Conservation (phyloP, 2,888 invertebrate species). For the Cheilosia urbana region DNA sequence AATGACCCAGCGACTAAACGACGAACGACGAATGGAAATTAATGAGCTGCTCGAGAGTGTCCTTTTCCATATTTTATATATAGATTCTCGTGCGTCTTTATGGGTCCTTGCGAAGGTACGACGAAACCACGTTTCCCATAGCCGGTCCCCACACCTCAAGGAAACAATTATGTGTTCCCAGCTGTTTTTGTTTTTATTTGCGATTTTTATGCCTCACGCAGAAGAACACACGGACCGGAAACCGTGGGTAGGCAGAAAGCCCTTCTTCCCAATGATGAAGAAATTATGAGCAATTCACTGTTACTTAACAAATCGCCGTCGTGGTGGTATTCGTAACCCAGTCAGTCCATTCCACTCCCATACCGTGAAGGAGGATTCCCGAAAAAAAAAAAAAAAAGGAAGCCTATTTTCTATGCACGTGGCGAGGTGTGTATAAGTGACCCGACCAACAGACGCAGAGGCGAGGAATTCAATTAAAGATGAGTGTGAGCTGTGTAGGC, state of each 20-base stretch:
- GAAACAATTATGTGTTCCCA: constrained; percentile 67
- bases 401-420: constrained; percentile 53
- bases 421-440: neutral
- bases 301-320: constrained; percentile 68
- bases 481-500: constrained; percentile 34
- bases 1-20: constrained; percentile 6
- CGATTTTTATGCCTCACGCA: constrained; percentile 53
- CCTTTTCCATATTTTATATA: constrained; percentile 54
- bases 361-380: neutral
- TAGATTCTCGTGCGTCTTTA: constrained; percentile 29
- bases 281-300: constrained; percentile 71
- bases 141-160: neutral
- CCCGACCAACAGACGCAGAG: constrained; percentile 10
- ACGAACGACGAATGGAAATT: constrained; percentile 72
- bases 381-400: neutral
- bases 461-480: constrained; percentile 64
- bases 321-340: neutral
- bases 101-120: constrained; percentile 9
- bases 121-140: neutral
- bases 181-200: constrained; percentile 69
- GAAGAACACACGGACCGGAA: constrained; percentile 2
- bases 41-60: constrained; percentile 68
- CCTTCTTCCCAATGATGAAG: constrained; percentile 55
- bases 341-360: neutral
- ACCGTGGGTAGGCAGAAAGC: neutral